Evolutionary conservation across 2,797 vertebrate species (phyloP).

Genomic region (Cynopterus sphinx): DNA sequence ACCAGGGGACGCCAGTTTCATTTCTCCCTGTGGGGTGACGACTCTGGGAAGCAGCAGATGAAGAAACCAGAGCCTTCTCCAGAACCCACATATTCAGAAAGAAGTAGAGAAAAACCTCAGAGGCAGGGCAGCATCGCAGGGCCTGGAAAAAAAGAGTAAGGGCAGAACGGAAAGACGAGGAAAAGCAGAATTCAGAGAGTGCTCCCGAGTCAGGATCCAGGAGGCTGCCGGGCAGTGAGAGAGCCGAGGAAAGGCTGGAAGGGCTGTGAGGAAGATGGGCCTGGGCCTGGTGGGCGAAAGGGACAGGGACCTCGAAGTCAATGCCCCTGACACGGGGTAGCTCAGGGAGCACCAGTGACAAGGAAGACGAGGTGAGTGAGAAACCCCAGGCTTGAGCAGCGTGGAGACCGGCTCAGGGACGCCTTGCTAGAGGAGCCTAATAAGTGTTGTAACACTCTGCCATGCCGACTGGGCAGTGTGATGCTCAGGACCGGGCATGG

Average conservation of each 20-base stretch:
- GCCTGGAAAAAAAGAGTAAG: not conserved
- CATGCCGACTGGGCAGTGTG: not conserved
- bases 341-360: not conserved
- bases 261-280: not conserved
- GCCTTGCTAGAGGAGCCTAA: not conserved
- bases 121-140: not conserved
- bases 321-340: not conserved
- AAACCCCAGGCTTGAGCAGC: not conserved
- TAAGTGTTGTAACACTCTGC: not conserved
- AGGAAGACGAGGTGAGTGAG: not conserved
- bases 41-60: not conserved
- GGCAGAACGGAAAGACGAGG: not conserved
- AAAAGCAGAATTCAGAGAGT: not conserved
- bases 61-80: not conserved
- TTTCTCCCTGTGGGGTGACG: not conserved
- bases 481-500: not conserved
- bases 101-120: not conserved
- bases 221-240: not conserved
- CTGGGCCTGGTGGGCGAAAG: not conserved
- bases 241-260: not conserved
- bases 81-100: not conserved
- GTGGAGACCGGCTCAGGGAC: not conserved
- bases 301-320: not conserved
- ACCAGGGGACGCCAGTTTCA: fast-evolving
- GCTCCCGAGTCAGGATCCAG: not conserved